These are phyloP conservation scores for Cinara cedri DNA, from an alignment of 2,888 invertebrate genomes.

Conservation along the genomic window DNA sequence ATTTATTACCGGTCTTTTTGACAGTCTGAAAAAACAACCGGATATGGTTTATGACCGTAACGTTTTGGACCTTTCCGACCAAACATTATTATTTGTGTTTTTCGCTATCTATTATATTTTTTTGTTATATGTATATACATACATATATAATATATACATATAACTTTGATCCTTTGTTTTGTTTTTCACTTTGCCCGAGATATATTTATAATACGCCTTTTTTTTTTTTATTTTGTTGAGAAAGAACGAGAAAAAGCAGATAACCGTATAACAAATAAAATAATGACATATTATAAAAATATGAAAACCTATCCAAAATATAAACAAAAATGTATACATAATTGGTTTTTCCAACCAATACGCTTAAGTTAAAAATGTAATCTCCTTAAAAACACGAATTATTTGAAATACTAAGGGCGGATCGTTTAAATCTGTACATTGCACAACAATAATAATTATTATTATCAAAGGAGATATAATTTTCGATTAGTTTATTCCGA, in stretches of 20 bases:
- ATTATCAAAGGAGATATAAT: no score
- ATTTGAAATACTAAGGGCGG: no score
- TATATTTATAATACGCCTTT: conserved; percentile 16
- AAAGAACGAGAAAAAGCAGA: not conserved
- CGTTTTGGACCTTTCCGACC: conserved; percentile 43
- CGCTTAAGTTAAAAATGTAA: not conserved
- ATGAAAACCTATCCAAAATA: conserved; percentile 13
- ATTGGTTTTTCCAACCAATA: not conserved
- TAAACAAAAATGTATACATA: conserved; percentile 4
- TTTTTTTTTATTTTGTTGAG: conserved; percentile 11
- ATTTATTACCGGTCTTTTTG: conserved; percentile 46
- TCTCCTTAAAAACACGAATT: not conserved
- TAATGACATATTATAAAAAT: not conserved
- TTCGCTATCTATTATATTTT: conserved; percentile 31
- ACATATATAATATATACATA: no score
- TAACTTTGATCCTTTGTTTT: conserved; percentile 18
- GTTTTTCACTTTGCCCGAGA: not conserved
- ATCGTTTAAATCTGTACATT: no score
- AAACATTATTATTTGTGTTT: conserved; percentile 43
- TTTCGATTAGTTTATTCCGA: no score
- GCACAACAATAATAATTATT: no score
- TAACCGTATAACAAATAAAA: conserved; percentile 13
- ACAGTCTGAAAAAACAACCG: conserved; percentile 40
- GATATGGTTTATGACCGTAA: conserved; percentile 39
- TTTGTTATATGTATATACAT: not conserved